Evolutionary conservation across 92 coral and sea anemone species (phyloP).

Genomic region (Epizoanthus illoricatus): DNA sequence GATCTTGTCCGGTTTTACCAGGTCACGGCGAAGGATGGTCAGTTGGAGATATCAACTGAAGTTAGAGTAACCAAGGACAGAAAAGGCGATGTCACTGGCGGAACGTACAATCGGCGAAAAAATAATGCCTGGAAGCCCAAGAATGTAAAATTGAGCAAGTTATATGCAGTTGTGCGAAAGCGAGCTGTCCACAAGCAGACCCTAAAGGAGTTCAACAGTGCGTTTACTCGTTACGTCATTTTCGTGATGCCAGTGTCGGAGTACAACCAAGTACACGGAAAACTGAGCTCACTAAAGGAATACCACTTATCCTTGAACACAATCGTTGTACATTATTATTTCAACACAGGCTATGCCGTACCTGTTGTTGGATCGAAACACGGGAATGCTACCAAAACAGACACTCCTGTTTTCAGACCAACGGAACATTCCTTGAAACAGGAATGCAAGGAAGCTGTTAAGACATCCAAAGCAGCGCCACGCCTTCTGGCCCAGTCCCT

Average conservation of each 20-base stretch:
- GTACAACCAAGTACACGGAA: conserved; percentile 51
- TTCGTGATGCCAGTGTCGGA: conserved; percentile 51
- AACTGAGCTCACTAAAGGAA: conserved; percentile 18
- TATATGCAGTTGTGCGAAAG: conserved; percentile 31
- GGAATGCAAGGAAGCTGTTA: conserved; percentile 47
- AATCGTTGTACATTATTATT: conserved; percentile 48
- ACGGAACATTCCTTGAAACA: conserved; percentile 29
- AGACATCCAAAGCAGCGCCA: conserved; percentile 33
- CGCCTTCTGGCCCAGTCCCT: conserved; percentile 45
- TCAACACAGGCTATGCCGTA: conserved; percentile 42
- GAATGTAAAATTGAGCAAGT: conserved; percentile 28
- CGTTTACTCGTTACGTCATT: conserved; percentile 28
- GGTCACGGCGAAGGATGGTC: conserved; percentile 30
- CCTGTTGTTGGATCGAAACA: conserved; percentile 21
- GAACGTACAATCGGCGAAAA: conserved; percentile 28
- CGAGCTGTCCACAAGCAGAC: conserved; percentile 35
- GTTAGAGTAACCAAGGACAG: conserved; percentile 43
- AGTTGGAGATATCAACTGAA: conserved; percentile 28
- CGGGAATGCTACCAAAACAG: conserved; percentile 27
- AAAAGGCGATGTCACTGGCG: conserved; percentile 31
- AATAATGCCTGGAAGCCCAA: conserved; percentile 36
- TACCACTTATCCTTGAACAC: conserved; percentile 13
- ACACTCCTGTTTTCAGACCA: conserved; percentile 23
- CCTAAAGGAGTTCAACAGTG: conserved; percentile 6
- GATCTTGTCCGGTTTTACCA: conserved; percentile 43